Conservation (phyloP, 1,140 invertebrate genomes). For the Drosophila saltans region DNA sequence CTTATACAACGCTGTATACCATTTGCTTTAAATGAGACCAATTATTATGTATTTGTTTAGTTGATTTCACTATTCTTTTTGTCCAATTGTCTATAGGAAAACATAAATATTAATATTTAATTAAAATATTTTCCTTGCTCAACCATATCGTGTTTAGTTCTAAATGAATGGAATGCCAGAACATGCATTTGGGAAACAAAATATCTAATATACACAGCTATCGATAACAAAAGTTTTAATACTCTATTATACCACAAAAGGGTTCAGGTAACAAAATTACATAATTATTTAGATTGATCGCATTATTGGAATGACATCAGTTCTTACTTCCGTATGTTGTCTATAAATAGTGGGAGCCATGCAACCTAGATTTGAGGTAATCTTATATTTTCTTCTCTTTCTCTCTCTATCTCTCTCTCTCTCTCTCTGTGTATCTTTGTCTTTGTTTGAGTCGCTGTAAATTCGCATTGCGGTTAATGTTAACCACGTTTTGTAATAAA, state of each 20-base stretch:
- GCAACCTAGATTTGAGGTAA: slow-evolving; percentile 27
- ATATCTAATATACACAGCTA: background rate
- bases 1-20: no score
- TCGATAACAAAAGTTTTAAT: background rate
- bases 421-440: slow-evolving; percentile 10
- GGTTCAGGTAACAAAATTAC: background rate
- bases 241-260: background rate
- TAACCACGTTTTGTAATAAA: slow-evolving; percentile 80
- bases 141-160: no score
- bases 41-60: no score
- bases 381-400: slow-evolving; percentile 32
- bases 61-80: no score
- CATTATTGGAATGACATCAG: slow-evolving; percentile 32
- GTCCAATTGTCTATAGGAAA: no score
- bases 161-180: background rate
- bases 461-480: slow-evolving; percentile 28
- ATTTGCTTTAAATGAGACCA: no score
- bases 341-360: slow-evolving; percentile 1
- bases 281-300: slow-evolving; percentile 23
- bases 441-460: slow-evolving; percentile 42
- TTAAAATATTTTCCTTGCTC: no score
- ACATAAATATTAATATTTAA: no score
- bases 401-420: background rate
- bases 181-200: background rate
- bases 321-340: slow-evolving; percentile 9